These are phyloP conservation scores for Dasypogon diadema DNA, from an alignment of 2,888 invertebrate species.

Conservation along the genomic window DNA sequence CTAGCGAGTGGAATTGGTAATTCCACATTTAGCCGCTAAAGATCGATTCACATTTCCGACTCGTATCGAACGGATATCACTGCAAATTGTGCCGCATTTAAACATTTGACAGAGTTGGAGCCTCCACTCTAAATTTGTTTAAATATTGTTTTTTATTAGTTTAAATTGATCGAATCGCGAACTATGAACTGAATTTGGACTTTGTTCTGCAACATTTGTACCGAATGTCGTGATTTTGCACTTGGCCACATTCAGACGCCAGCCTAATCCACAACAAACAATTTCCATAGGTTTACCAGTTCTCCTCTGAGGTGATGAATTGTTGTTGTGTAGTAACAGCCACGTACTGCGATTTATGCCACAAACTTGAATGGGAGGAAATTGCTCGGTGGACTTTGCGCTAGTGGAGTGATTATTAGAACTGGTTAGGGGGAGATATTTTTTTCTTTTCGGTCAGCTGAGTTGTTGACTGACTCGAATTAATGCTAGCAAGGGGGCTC, in stretches of 20 bases:
- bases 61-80: slow-evolving; percentile 1
- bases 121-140: neutral
- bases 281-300: too few species aligned
- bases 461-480: neutral
- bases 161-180: slow-evolving; percentile 35
- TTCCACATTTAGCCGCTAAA: neutral
- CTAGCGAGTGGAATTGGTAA: neutral
- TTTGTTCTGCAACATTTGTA: neutral
- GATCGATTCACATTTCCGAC: slow-evolving; percentile 29
- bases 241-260: neutral
- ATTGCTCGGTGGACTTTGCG: slow-evolving; percentile 30
- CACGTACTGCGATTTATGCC: slow-evolving; percentile 4
- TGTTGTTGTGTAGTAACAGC: neutral
- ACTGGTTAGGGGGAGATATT: slow-evolving; percentile 3
- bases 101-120: neutral
- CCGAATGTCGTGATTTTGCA: neutral
- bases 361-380: slow-evolving; percentile 22
- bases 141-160: slow-evolving; percentile 32
- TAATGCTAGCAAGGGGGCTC: neutral
- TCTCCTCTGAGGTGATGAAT: too few species aligned
- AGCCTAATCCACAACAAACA: neutral
- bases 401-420: slow-evolving; percentile 1
- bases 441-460: neutral
- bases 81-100: neutral
- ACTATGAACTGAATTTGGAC: slow-evolving; percentile 25